phyloP scores from a whole-genome alignment of 1,140 invertebrate species.

The Polyergus mexicanus region DNA sequence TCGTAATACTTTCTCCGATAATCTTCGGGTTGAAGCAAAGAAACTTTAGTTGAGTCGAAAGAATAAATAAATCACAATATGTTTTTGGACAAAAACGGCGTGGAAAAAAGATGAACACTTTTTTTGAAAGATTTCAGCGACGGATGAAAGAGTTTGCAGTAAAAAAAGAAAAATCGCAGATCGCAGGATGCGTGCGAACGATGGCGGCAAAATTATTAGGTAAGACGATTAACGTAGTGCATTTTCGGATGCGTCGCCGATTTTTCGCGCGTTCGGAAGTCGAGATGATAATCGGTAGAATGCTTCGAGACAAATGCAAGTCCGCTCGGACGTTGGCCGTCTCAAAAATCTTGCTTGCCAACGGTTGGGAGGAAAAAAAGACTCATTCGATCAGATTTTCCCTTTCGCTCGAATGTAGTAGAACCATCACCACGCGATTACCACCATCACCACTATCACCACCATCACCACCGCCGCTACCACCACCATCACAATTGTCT shows the following conservation, averaged over 20 bases:
- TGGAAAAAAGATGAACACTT: neutral
- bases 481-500: constrained; percentile 13
- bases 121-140: neutral
- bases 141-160: too few species aligned
- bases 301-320: constrained; percentile 83
- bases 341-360: constrained; percentile 82
- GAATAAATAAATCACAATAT: constrained; percentile 12
- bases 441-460: constrained; percentile 7
- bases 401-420: constrained; percentile 82
- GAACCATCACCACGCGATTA: constrained; percentile 69
- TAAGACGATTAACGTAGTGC: constrained; percentile 35
- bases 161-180: neutral
- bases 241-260: constrained; percentile 56
- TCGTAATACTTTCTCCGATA: constrained; percentile 68
- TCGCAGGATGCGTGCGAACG: neutral
- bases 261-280: constrained; percentile 67
- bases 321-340: constrained; percentile 80
- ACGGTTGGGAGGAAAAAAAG: constrained; percentile 75
- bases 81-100: too few species aligned
- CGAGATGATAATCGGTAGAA: constrained; percentile 70
- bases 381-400: constrained; percentile 81
- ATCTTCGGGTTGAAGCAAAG: constrained; percentile 39
- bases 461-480: constrained; percentile 17
- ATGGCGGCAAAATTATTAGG: constrained; percentile 2
- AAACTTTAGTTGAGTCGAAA: constrained; percentile 16